Conservation (phyloP, 30 jellyfish, hydroid and myxozoan genomes). For the Turritopsis dohrnii region DNA sequence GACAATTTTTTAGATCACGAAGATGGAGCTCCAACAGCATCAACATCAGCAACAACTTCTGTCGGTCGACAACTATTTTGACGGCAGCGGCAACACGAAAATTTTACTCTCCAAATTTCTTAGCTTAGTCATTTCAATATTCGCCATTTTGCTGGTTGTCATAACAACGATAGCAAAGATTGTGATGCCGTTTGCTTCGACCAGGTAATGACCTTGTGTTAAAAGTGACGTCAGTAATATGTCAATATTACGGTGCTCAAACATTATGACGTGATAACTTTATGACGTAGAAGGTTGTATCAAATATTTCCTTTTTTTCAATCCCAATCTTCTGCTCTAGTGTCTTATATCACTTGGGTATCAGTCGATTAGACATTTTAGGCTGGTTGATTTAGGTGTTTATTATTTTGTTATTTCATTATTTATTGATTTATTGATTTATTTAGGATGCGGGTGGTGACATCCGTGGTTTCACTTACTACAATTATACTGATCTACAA, state of each 20-base stretch:
- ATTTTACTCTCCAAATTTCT: slow-evolving; percentile 63
- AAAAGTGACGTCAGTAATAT: no score
- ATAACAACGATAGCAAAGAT: slow-evolving; percentile 62
- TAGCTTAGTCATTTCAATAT: slow-evolving; percentile 64
- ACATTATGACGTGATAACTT: no score
- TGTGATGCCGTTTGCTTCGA: slow-evolving; percentile 71
- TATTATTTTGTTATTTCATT: not conserved
- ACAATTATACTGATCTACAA: slow-evolving; percentile 30
- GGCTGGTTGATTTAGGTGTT: no score
- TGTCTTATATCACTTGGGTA: no score
- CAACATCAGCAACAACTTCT: slow-evolving; percentile 75
- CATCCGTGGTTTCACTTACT: slow-evolving; percentile 19
- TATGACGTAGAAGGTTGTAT: no score
- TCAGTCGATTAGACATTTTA: no score
- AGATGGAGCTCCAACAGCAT: slow-evolving; percentile 87
- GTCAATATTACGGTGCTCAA: no score
- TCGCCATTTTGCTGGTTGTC: slow-evolving; percentile 70
- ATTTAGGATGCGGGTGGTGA: slow-evolving; percentile 44
- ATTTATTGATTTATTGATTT: not conserved
- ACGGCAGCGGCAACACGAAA: slow-evolving; percentile 82
- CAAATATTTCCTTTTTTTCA: no score
- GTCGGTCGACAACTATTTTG: slow-evolving; percentile 61
- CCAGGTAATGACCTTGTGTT: no score
- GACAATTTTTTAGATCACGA: slow-evolving; percentile 48
- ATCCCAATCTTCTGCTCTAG: no score